Percentiles rank a stretch among this genome's conserved stretches.
phyloP scores from a whole-genome alignment of 2,113 vertebrate genomes.

The Suncus etruscus region DNA sequence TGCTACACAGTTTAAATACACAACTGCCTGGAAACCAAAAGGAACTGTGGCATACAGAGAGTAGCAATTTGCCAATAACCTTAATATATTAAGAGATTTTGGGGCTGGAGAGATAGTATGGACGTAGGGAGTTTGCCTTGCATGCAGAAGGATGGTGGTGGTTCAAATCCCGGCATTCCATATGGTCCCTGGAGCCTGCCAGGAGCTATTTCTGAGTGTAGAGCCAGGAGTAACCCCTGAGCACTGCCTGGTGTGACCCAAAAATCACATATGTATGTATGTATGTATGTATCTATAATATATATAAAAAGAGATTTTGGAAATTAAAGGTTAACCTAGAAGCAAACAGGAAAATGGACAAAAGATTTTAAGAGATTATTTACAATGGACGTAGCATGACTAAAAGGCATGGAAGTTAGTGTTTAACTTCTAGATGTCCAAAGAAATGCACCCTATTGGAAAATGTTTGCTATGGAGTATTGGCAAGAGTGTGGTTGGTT shows the following conservation, averaged over 20 bases:
- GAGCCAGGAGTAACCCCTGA: no score
- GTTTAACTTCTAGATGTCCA: constrained; percentile 14
- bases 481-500: background rate
- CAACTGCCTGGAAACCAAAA: background rate
- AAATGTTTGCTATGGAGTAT: background rate
- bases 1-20: constrained; percentile 9
- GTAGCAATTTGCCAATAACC: background rate
- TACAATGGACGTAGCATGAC: constrained; percentile 9
- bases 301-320: constrained; percentile 38
- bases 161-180: no score
- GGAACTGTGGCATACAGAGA: background rate
- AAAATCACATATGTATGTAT: no score
- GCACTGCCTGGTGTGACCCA: no score
- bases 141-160: no score
- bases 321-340: constrained; percentile 35
- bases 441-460: background rate
- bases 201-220: no score
- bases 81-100: constrained; percentile 43
- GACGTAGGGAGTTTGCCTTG: no score
- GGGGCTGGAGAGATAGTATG: background rate
- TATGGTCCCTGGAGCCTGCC: no score
- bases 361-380: constrained; percentile 15
- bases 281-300: no score
- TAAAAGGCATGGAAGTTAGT: constrained; percentile 36
- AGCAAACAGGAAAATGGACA: constrained; percentile 40